These are phyloP conservation scores for Pyrgilauda ruficollis DNA, from an alignment of 2,113 vertebrate species.

Conservation along the genomic window DNA sequence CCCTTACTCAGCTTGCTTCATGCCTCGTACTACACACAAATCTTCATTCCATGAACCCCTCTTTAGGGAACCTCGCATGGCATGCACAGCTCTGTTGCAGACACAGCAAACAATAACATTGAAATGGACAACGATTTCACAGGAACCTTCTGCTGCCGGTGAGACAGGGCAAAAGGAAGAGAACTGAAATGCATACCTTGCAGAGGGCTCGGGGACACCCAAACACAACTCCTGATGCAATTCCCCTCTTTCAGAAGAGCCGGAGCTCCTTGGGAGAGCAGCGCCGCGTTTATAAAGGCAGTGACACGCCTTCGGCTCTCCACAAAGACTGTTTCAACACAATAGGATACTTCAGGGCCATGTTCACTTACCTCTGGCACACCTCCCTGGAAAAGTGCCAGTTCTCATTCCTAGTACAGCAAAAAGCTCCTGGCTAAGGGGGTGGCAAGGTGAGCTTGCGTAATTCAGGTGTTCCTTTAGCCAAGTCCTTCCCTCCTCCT, in stretches of 20 bases:
- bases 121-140: background rate
- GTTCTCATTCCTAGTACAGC: background rate
- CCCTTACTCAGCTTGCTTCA: background rate
- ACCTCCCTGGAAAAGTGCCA: slow-evolving; percentile 59
- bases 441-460: background rate
- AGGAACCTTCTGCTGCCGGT: background rate
- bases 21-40: background rate
- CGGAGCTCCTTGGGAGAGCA: background rate
- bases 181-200: slow-evolving; percentile 30
- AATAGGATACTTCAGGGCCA: slow-evolving; percentile 16
- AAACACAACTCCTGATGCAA: background rate
- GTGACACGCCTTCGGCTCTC: slow-evolving; percentile 75
- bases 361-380: slow-evolving; percentile 17
- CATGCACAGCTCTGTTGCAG: background rate
- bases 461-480: background rate
- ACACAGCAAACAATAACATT: background rate
- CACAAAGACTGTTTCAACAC: slow-evolving; percentile 47
- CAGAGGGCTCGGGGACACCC: background rate
- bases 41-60: background rate
- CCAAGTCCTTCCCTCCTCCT: background rate
- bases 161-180: background rate
- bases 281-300: slow-evolving; percentile 63
- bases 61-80: background rate
- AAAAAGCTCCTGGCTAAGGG: background rate
- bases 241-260: background rate